Evolutionary conservation across 2,797 vertebrate species (phyloP).

Genomic region (Coreius guichenoti): DNA sequence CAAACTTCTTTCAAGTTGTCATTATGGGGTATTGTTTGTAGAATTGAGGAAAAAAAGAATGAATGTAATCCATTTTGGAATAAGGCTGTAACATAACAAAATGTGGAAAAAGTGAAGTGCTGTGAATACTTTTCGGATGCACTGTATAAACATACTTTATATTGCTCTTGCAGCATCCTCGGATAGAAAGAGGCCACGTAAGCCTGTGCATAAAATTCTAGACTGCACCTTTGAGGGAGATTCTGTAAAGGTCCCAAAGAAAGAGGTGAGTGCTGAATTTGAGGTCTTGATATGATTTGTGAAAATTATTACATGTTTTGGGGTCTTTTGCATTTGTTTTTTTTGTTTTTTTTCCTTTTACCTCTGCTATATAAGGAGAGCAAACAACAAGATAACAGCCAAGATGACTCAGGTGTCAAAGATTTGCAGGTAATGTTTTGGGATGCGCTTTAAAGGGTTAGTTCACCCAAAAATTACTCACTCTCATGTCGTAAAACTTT

Average conservation of each 20-base stretch:
- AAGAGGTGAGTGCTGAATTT: slow-evolving; percentile 72
- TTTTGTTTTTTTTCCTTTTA: neutral
- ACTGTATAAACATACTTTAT: neutral
- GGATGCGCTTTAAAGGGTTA: neutral
- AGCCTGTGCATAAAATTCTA: slow-evolving; percentile 88
- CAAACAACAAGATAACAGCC: slow-evolving; percentile 47
- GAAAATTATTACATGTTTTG: neutral
- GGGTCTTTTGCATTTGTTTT: neutral
- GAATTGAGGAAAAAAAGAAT: too few relatives aligned
- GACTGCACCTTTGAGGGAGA: slow-evolving; percentile 90
- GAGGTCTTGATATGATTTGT: neutral
- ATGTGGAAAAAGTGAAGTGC: too few relatives aligned
- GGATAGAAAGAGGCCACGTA: slow-evolving; percentile 90
- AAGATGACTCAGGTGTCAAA: slow-evolving; percentile 37
- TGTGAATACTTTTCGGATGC: too few relatives aligned
- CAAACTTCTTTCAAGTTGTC: too few relatives aligned
- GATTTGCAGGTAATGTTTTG: slow-evolving; percentile 46
- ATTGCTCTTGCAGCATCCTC: slow-evolving; percentile 68
- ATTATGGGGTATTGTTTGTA: too few relatives aligned
- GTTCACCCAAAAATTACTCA: neutral
- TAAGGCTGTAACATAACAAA: too few relatives aligned
- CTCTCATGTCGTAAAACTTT: neutral
- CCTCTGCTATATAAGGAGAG: slow-evolving; percentile 49
- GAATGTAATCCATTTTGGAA: too few relatives aligned
- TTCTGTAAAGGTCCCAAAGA: slow-evolving; percentile 84